Evolutionary conservation across 2,888 invertebrate species (phyloP), one percentile per base, ranked within the genome.

Genomic region (Agrochola macilenta): DNA sequence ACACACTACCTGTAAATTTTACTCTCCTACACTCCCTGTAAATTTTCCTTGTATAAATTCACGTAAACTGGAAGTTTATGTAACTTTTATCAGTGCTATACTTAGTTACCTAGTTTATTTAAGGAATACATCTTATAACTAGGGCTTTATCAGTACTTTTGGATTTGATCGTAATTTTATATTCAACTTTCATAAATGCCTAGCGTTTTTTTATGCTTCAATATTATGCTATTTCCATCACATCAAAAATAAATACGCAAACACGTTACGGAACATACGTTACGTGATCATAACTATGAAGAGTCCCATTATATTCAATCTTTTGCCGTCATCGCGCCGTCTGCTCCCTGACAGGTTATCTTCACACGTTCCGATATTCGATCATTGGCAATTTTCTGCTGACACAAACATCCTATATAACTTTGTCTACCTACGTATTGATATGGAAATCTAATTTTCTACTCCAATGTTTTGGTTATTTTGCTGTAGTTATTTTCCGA

Each of bases 301-400:
- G 70, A 73, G 66, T 74, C 58, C 79, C 69, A 84, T 87, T 89
- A 88, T 88, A 88, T 90, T 89, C 90, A 88, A 89, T 90, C 74
- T 87, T 79, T 74, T 30, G 72, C 84, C 70, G 81, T 87, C 85
- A 86, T 81, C 82, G 60, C 46, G 69, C 60, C 81, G 66, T 77
- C 79, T 70, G 63, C 78, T 54, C n/a, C 57, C 52, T 88, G 89
- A 88, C 89, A 88, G 82, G 82, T 82, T 89, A 85, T 88, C 82
- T 87, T 63, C 86, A 87, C 80, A 83, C 82, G 83, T 81, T 82
- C 81, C 86, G 86, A 91, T 91, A 92, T 91, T 93, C 92, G 91
- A 94, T 94, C 92, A 93, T 90, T 90, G 92, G 90, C 93, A 93
- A 94, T 94, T 94, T 94, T 92, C 90, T 91, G 89, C 89, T 91